A percentile compares a stretch with the other conserved stretches of the same genome.
Conservation (phyloP, 2,797 vertebrate species). For the Buceros bicornis region DNA sequence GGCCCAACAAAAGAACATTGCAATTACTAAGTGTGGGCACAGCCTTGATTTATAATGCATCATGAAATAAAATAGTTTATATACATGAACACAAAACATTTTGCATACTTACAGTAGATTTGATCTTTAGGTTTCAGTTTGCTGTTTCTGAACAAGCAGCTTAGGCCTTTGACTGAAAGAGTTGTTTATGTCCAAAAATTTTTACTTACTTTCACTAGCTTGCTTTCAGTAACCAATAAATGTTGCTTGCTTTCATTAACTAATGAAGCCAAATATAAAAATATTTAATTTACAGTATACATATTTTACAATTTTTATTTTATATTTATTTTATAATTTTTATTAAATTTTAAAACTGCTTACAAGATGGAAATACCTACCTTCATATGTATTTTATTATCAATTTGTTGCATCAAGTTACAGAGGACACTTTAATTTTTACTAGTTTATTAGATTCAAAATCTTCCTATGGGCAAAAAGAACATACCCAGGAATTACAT, state of each 20-base stretch:
- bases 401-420: not conserved
- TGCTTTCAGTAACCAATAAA: not conserved
- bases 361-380: not conserved
- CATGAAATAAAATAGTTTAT: not conserved
- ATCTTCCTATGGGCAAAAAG: not conserved
- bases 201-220: not conserved
- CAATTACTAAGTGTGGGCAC: conserved; percentile 7
- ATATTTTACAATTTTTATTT: not conserved
- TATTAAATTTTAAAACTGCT: not conserved
- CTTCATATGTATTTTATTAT: not conserved
- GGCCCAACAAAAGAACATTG: not conserved
- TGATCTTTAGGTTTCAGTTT: not conserved
- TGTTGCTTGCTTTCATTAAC: not conserved
- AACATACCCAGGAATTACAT: not conserved
- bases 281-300: not conserved
- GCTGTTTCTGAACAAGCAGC: not conserved
- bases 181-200: not conserved
- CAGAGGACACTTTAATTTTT: not conserved
- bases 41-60: conserved; percentile 6
- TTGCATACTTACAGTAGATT: not conserved
- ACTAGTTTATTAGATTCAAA: not conserved
- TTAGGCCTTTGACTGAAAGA: not conserved
- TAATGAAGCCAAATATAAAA: not conserved
- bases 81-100: not conserved
- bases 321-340: not conserved